phyloP scores from a whole-genome alignment of 1,140 invertebrate genomes.

The Nebria ingens region DNA sequence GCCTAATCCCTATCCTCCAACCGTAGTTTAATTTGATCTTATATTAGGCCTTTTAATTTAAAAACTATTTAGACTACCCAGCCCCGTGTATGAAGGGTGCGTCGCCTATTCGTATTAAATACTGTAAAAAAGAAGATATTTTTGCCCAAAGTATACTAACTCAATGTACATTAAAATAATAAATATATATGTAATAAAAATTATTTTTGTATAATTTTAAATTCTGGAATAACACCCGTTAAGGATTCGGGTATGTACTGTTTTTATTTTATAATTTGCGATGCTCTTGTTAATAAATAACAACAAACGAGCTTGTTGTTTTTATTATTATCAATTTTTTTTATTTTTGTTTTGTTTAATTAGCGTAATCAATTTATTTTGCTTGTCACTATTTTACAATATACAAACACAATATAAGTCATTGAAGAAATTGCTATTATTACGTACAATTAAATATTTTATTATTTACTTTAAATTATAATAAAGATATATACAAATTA shows the following conservation, averaged over 20 bases:
- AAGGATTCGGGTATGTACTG: neutral
- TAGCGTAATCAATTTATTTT: neutral
- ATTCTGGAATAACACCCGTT: no score
- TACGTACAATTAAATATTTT: slow-evolving; percentile 10
- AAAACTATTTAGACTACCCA: no score
- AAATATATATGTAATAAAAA: slow-evolving; percentile 11
- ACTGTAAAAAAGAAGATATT: slow-evolving; percentile 15
- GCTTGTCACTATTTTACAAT: neutral
- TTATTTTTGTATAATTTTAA: no score
- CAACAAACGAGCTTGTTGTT: no score
- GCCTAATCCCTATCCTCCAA: no score
- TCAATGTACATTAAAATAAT: slow-evolving; percentile 12
- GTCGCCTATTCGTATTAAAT: slow-evolving; percentile 18
- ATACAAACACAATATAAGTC: neutral
- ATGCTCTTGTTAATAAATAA: neutral
- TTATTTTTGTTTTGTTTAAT: neutral
- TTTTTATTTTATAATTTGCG: neutral
- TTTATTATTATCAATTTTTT: no score
- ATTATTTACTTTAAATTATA: slow-evolving; percentile 3
- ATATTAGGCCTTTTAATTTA: no score
- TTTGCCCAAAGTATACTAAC: slow-evolving; percentile 30
- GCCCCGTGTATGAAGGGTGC: no score
- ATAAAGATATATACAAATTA: slow-evolving; percentile 1
- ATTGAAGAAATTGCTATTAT: slow-evolving; percentile 5
- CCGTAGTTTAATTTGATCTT: no score